Percentiles rank a stretch among this genome's conserved stretches.
Evolutionary conservation across 2,113 vertebrate species (phyloP).

Genomic region (Willisornis vidua): DNA sequence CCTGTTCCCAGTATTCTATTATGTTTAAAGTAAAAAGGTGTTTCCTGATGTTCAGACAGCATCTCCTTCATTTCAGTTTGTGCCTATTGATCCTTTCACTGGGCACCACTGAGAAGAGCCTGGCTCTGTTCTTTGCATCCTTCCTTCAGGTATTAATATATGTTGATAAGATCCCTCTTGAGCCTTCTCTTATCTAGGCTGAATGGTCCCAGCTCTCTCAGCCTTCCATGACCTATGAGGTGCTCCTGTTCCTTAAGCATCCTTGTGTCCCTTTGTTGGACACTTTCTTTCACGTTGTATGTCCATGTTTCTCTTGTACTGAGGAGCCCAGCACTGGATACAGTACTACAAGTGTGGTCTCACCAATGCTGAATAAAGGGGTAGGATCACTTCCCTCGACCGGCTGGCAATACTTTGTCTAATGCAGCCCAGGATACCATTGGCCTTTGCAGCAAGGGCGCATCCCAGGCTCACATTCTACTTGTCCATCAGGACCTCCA

Average conservation of each 20-base stretch:
- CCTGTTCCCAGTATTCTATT: background rate
- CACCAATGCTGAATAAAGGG: background rate
- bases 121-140: background rate
- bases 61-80: background rate
- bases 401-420: background rate
- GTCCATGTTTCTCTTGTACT: fast-evolving
- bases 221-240: background rate
- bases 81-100: background rate
- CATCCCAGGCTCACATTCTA: background rate
- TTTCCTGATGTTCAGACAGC: background rate
- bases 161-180: background rate
- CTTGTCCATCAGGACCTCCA: background rate
- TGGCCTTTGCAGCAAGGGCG: background rate
- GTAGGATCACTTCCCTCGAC: background rate
- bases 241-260: background rate
- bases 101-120: background rate
- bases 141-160: background rate
- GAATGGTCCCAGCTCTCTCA: background rate
- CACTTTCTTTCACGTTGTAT: background rate
- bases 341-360: background rate
- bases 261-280: background rate
- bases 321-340: background rate
- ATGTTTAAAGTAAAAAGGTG: background rate
- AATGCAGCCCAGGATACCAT: background rate
- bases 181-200: background rate